A percentile compares a stretch with the other conserved stretches of the same genome.
These are phyloP conservation scores for Tetranychus urticae DNA, from an alignment of 1,140 invertebrate species.

Conservation along the genomic window DNA sequence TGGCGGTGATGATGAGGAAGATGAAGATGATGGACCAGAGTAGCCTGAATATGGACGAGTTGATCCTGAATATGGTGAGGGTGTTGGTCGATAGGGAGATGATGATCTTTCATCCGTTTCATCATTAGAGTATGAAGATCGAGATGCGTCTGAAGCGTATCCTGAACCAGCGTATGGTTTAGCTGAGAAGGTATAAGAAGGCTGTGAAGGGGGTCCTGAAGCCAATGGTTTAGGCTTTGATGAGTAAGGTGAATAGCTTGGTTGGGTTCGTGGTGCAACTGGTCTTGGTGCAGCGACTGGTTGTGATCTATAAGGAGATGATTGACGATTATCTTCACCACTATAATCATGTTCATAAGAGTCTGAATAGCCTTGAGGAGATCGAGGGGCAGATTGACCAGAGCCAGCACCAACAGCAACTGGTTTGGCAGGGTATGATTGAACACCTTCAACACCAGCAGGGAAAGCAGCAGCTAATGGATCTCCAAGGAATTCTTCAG, in stretches of 20 bases:
- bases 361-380: not conserved
- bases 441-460: not conserved
- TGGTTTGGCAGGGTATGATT: not conserved
- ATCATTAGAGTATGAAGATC: too few species aligned
- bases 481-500: conserved; percentile 16
- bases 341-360: not conserved
- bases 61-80: too few species aligned
- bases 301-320: not conserved
- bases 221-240: not conserved
- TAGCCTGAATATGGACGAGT: too few species aligned
- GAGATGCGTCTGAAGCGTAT: too few species aligned
- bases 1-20: too few species aligned
- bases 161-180: not conserved
- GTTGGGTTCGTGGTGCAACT: too few species aligned
- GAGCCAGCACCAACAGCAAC: not conserved
- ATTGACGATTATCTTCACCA: not conserved
- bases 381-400: not conserved
- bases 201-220: conserved; percentile 1
- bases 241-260: not conserved
- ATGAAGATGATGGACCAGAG: too few species aligned
- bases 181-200: not conserved
- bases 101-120: too few species aligned
- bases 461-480: not conserved
- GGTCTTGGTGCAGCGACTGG: not conserved
- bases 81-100: too few species aligned